Percentiles rank a stretch among this genome's conserved stretches.
Evolutionary conservation across 2,113 vertebrate species (phyloP).

Genomic region (Toxotes chatareus): DNA sequence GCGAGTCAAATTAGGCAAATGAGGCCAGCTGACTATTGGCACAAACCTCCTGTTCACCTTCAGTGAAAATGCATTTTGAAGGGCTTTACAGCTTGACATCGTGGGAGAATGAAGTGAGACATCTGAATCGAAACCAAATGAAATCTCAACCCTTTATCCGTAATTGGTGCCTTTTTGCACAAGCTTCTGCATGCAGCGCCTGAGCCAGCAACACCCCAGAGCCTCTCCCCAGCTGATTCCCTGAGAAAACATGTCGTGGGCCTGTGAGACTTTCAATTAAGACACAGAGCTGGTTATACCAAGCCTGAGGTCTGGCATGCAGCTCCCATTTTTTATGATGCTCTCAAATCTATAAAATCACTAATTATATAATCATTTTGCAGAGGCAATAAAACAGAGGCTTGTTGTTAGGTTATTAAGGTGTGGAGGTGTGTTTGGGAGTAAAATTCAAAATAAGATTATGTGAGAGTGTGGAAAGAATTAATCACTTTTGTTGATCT

Average conservation of each 20-base stretch:
- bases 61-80: not conserved
- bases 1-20: slow-evolving; percentile 23
- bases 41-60: slow-evolving; percentile 11
- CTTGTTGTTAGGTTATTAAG: slow-evolving; percentile 36
- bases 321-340: slow-evolving; percentile 65
- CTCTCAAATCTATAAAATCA: slow-evolving; percentile 72
- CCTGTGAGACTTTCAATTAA: slow-evolving; percentile 73
- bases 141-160: slow-evolving; percentile 56
- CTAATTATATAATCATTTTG: slow-evolving; percentile 64
- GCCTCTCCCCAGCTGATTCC: slow-evolving; percentile 73
- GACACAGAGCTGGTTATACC: slow-evolving; percentile 59
- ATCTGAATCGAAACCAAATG: slow-evolving; percentile 57
- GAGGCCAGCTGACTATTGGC: not conserved
- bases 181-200: slow-evolving; percentile 67
- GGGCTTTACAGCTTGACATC: slow-evolving; percentile 9
- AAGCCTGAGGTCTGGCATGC: slow-evolving; percentile 73
- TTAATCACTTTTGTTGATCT: slow-evolving; percentile 56
- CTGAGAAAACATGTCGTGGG: slow-evolving; percentile 63
- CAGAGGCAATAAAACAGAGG: slow-evolving; percentile 37
- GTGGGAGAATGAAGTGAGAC: slow-evolving; percentile 50
- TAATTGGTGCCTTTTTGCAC: slow-evolving; percentile 62
- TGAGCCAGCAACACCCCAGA: slow-evolving; percentile 68
- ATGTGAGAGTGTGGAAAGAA: slow-evolving; percentile 49
- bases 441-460: slow-evolving; percentile 8
- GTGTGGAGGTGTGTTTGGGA: slow-evolving; percentile 39